Percentiles rank a stretch among this genome's conserved stretches.
phyloP scores from a whole-genome alignment of 2,888 invertebrate species.

The Diplazon laetatorius region DNA sequence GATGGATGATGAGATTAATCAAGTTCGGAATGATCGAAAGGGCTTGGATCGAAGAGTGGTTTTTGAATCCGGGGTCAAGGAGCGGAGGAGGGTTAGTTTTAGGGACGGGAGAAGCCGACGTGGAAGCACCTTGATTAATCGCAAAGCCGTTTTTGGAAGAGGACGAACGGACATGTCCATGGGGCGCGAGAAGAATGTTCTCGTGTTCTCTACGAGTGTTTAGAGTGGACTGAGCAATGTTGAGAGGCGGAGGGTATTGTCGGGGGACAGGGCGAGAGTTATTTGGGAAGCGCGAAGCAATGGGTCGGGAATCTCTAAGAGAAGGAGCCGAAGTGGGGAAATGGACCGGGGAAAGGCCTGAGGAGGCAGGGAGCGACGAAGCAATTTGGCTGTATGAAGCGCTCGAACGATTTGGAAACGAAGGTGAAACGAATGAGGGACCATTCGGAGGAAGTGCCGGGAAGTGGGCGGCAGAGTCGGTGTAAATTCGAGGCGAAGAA shows the following conservation, averaged over 20 bases:
- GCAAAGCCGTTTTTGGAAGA: conserved; percentile 7
- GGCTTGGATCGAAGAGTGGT: not conserved
- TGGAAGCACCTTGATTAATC: not conserved
- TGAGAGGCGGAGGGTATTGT: not conserved
- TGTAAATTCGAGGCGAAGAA: not conserved
- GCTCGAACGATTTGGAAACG: not conserved
- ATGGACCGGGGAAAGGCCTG: not conserved
- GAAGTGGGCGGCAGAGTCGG: not conserved
- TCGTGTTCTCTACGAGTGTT: not conserved
- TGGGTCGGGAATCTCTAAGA: not conserved
- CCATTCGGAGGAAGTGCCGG: not conserved
- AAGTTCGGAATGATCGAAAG: not conserved
- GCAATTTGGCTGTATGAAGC: not conserved
- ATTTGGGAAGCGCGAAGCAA: not conserved
- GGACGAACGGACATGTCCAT: conserved; percentile 17
- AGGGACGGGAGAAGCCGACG: not conserved
- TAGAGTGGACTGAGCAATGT: not conserved
- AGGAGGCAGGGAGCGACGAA: not conserved
- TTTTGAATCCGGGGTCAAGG: too few species aligned
- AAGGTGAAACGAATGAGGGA: not conserved
- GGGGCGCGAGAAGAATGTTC: conserved; percentile 33
- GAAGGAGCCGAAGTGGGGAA: not conserved
- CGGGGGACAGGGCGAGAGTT: not conserved
- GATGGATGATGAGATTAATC: conserved; percentile 8
- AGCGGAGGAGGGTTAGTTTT: not conserved